phyloP scores from a whole-genome alignment of 2,888 invertebrate genomes.

The Marronus borbonicus region DNA sequence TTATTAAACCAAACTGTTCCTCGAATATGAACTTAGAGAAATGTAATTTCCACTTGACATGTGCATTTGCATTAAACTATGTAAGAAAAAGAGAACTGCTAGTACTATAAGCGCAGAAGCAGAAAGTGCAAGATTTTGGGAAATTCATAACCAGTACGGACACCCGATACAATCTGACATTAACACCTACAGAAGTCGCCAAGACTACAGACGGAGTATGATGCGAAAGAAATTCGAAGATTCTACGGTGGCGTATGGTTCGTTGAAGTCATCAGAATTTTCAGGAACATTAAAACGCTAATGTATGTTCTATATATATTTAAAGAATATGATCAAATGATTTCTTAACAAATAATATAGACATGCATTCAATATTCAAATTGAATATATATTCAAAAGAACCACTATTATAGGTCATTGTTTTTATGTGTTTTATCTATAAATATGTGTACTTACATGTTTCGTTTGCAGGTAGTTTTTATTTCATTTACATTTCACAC shows the following conservation, averaged over 20 bases:
- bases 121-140: constrained; percentile 21
- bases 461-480: no score
- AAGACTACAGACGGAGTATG: neutral
- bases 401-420: no score
- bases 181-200: neutral
- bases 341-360: no score
- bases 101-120: neutral
- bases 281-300: neutral
- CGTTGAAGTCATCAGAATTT: neutral
- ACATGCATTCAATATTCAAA: no score
- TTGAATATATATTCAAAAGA: no score
- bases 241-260: neutral
- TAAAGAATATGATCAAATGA: no score
- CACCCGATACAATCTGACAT: constrained; percentile 31
- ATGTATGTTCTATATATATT: neutral
- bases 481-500: no score
- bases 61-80: constrained; percentile 36
- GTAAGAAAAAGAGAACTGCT: constrained; percentile 22
- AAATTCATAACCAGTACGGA: constrained; percentile 27
- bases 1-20: no score
- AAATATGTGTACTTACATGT: no score
- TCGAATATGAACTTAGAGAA: no score
- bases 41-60: neutral
- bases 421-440: no score
- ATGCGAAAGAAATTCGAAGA: neutral